Base-by-base conservation (phyloP, 1,140 invertebrate genomes). In the Heliothis virescens region DNA sequence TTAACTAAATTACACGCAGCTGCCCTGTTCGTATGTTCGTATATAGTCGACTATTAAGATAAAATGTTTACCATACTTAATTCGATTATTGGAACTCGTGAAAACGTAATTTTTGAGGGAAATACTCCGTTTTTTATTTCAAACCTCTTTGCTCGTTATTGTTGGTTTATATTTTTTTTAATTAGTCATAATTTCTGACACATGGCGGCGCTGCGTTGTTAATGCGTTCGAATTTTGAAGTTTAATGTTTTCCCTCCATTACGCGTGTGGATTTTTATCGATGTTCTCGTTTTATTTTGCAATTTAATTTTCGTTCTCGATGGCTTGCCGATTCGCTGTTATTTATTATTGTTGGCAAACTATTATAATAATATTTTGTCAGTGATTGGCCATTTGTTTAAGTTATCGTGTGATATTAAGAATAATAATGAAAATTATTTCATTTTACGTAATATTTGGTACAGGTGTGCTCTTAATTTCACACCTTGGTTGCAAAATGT, bases 51-150 rank as follows among this genome's bases (percentile, higher is more conserved):
- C 82, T 80, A 88, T 90, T 88, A 91, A 89, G 85, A 89, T 91
- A 86, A 86, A 87, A 90, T 91, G 90, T 91, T 91, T 91, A 86
- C 86, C 67, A 86, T 88, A 89, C 81, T 74, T 91, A 91, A 91
- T 91, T 90, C 80, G 87, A 90, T 89, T 89, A 91, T 89, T 85
- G 83, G 76, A 84, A 84, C 79, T 85, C 82, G 76, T 72, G 55
- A 77, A 77, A 73, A 81, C 63, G 53, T 80, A 76, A 76, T 76
- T 76, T 76, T 76, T 63, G 74, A 65, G 48, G 74, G 74, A 74
- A 76, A 76, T 75, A 48, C 74, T 65, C 4, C 34, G 41, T 65
- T 77, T 52, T 65, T 41, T 53, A 55, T 78, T 76, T 67, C 34
- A 41, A 41, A 65, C 69, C 67, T 12, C 16, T 47, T 77, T 26